These are phyloP conservation scores for Drosophila eugracilis DNA, from an alignment of 1,140 invertebrate genomes.

Conservation along the genomic window DNA sequence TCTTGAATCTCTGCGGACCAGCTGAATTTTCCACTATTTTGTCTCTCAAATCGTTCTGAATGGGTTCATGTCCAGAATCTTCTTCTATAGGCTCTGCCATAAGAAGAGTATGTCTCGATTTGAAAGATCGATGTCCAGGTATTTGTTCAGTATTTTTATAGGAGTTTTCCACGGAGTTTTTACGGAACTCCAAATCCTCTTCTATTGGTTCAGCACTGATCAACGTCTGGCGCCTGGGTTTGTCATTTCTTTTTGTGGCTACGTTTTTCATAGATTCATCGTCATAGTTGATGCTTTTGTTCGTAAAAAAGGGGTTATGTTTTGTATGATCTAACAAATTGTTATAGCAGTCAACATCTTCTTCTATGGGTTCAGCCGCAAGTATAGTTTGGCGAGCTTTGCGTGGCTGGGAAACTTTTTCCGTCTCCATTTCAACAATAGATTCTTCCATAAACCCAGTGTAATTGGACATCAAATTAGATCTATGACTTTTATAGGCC, in stretches of 20 bases:
- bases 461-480: not conserved
- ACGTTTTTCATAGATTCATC: no score
- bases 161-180: not conserved
- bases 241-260: not conserved
- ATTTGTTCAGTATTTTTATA: not conserved
- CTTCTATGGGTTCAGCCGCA: constrained; percentile 17
- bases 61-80: not conserved
- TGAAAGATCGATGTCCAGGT: not conserved
- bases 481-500: not conserved
- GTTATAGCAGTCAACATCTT: no score
- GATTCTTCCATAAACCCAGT: not conserved
- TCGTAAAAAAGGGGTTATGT: no score
- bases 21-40: not conserved
- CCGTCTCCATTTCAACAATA: not conserved
- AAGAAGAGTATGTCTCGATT: not conserved
- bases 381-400: constrained; percentile 17
- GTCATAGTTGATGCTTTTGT: not conserved
- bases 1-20: not conserved
- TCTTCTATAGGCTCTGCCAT: not conserved
- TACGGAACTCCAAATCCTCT: not conserved
- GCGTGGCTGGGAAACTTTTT: not conserved
- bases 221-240: not conserved
- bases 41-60: not conserved
- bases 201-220: not conserved
- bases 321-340: no score